Base-by-base conservation (phyloP, 2,113 vertebrate genomes). In the Rhynchomys soricoides region DNA sequence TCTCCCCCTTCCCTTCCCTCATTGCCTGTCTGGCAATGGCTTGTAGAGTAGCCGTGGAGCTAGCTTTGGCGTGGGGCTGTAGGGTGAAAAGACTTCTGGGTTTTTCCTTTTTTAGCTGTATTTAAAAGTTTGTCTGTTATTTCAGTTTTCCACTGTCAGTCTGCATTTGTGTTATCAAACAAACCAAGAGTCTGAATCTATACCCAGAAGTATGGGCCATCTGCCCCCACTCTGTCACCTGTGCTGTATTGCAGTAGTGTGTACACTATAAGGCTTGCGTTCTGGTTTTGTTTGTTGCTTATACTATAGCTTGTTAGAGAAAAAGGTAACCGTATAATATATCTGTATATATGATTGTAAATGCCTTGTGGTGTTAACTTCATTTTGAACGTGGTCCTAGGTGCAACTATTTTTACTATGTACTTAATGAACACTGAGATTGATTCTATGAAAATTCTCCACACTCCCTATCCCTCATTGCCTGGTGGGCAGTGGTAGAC, bases 401-500 rank as follows among this genome's bases (percentile, higher is more conserved):
- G 87, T 48, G 75, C 96, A 88, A 95, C n/a, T 87, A 0, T 92
- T 77, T 59, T 85, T 86, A 48, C 66, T 48, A 93, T 90, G 55
- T 93, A 95, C 52, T 59, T 97, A 40, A 50, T 79, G 57, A 93
- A 96, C 89, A 59, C 64, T 97, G 96, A 95, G 95, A 94, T 96
- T 92, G 92, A 97, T 52, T 97, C 90, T 97, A 90, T 97, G 93
- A 97, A 97, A 92, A 74, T 64, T 95, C 66, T 95, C 96, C 92
- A 55, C 59, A 29, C 16, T 86, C 66, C 77, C 96, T 74, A 50
- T 45, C 75, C 86, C 82, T 95, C 37, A 55, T 86, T 97, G 95
- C 96, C 96, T 90, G 24, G 16, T 55, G 29, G 90, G 91, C 92
- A 97, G 34, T 96, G 77, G 75, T 89, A 97, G 95, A 96, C 29